phyloP scores from a whole-genome alignment of 2,113 vertebrate genomes.

The Nettapus auritus region DNA sequence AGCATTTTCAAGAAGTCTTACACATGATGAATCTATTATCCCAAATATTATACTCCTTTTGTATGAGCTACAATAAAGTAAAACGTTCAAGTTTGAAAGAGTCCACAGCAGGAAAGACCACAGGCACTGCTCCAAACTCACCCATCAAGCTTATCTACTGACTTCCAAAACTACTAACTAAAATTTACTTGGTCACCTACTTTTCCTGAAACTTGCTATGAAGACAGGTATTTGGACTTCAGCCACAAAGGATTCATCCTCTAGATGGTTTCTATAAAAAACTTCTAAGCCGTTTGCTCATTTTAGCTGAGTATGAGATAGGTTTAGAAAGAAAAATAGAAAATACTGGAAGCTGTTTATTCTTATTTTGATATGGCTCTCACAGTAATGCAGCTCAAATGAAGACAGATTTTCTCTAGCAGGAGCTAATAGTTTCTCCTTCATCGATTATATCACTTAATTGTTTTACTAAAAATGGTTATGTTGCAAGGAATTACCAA shows the following conservation, averaged over 20 bases:
- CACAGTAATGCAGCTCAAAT: background rate
- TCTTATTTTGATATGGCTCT: background rate
- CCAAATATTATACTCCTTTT: background rate
- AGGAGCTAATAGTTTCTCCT: background rate
- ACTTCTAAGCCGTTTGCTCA: background rate
- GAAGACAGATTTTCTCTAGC: background rate
- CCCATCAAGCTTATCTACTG: background rate
- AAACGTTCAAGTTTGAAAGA: background rate
- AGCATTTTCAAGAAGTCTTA: background rate
- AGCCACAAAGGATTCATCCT: background rate
- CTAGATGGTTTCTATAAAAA: background rate
- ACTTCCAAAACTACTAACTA: background rate
- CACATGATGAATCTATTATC: background rate
- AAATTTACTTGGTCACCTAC: background rate
- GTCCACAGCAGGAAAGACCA: background rate
- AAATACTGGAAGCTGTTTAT: background rate
- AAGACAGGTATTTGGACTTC: background rate
- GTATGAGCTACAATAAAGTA: background rate
- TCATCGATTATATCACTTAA: background rate
- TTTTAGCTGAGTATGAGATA: background rate
- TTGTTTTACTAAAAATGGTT: background rate
- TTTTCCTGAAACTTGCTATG: background rate
- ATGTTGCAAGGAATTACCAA: background rate
- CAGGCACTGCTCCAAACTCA: background rate
- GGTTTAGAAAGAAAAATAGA: background rate